These are phyloP conservation scores for Synanthedon andrenaeformis DNA, from an alignment of 2,888 invertebrate species.

Conservation along the genomic window DNA sequence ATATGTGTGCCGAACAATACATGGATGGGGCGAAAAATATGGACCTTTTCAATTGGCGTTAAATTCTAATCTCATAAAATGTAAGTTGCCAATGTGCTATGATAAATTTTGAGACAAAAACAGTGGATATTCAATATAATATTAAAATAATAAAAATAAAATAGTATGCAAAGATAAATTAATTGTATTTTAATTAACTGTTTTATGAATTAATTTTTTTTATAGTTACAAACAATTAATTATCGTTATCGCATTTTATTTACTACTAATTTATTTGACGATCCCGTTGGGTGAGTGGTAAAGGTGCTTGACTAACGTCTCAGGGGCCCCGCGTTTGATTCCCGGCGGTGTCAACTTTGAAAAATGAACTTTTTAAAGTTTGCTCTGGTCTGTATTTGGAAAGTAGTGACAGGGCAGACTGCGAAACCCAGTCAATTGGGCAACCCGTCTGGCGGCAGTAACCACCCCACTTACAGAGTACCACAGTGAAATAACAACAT, in stretches of 20 bases:
- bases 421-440: too few species aligned
- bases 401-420: too few species aligned
- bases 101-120: neutral
- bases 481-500: too few species aligned
- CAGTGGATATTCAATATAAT: neutral
- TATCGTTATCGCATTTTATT: neutral
- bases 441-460: too few species aligned
- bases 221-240: neutral
- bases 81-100: conserved; percentile 29
- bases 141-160: neutral
- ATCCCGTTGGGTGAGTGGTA: too few species aligned
- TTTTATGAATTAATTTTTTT: neutral
- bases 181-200: neutral
- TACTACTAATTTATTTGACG: neutral
- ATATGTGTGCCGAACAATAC: conserved; percentile 1
- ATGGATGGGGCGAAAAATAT: conserved; percentile 40
- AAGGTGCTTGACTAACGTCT: too few species aligned
- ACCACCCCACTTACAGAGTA: too few species aligned
- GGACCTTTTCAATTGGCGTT: conserved; percentile 46
- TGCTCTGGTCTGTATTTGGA: too few species aligned
- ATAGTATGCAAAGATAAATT: neutral
- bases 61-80: conserved; percentile 42
- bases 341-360: too few species aligned
- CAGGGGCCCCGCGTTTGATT: too few species aligned
- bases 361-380: too few species aligned